Conservation (phyloP, 2,113 vertebrate genomes). For the Motacilla tschutschensis region DNA sequence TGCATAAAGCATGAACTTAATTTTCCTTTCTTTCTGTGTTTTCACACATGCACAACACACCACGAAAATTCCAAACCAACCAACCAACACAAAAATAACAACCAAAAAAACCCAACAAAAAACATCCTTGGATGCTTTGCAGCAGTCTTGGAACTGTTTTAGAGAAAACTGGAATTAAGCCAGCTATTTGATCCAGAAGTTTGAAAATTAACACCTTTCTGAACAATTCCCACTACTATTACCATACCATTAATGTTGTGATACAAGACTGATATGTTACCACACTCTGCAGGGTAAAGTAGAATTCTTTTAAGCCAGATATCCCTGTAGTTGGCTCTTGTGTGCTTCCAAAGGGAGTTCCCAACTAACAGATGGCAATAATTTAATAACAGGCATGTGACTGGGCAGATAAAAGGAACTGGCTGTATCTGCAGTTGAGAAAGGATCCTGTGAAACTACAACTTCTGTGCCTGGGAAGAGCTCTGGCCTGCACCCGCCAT, state of each 20-base stretch:
- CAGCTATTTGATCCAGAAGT: background rate
- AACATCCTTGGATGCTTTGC: background rate
- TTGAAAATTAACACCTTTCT: background rate
- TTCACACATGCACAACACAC: background rate
- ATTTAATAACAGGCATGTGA: background rate
- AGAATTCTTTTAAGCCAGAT: background rate
- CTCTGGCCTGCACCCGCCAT: background rate
- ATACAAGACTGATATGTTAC: background rate
- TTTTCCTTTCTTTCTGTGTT: background rate
- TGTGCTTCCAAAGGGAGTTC: background rate
- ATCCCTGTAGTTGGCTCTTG: background rate
- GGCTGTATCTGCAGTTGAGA: rapidly evolving
- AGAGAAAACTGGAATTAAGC: background rate
- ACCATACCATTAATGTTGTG: rapidly evolving
- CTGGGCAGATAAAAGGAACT: background rate
- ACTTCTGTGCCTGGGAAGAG: background rate
- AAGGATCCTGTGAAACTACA: background rate
- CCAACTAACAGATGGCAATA: background rate
- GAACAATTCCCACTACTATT: background rate
- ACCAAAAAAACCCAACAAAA: background rate
- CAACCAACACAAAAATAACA: too few relatives aligned
- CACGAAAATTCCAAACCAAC: background rate
- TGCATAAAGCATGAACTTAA: background rate
- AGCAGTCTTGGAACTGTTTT: background rate
- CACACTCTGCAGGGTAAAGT: background rate